Base-by-base conservation (phyloP, 2,797 vertebrate species). In the Sorex maritimensis region DNA sequence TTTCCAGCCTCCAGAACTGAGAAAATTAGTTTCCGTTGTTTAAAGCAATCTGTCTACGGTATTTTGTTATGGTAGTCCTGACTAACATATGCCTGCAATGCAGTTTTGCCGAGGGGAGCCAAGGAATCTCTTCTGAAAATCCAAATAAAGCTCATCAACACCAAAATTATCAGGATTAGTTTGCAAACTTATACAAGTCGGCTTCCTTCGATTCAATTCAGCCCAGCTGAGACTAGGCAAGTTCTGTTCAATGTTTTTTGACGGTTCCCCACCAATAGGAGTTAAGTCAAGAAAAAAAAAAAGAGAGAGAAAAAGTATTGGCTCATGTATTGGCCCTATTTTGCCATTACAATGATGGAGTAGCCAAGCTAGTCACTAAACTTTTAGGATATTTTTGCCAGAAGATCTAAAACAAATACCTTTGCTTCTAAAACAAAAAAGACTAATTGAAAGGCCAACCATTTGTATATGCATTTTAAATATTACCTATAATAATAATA, bases 151-250 rank as follows among this genome's bases (percentile, higher is more conserved):
- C 17, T 23, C 49, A 83, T 49, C 69, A 94, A 91, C 78, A 96
- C 30, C 38, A 61, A 93, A 92, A 90, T 75, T 75, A 72, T 85
- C 68, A 85, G 80, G 30, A 72, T 92, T 93, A 69, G 30, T 86
- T 86, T 88, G 8, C 46, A 96, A 93, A 80, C 38, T 81, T 71
- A 77, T 55, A 80, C 0, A 91, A 93, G 49, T 90, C 91, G 78
- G 80, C 34, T 91, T 92, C 69, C 84, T 95, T 94, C 65, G 84
- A 61, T 74, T 81, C 69, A 89, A 69, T 90, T 81, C 90, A 93
- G 89, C 75, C 79, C 82, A 91, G 86, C n/a, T 91, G 63, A 93
- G 73, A 86, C 78, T 86, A 93, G 55, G 19, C 7, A 83, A 95
- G 30, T 82, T 28, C 13, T 55, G 49, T 44, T 15, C 34, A 92